Evolutionary conservation across 2,888 invertebrate species (phyloP).

Genomic region (Monopis laevigella): DNA sequence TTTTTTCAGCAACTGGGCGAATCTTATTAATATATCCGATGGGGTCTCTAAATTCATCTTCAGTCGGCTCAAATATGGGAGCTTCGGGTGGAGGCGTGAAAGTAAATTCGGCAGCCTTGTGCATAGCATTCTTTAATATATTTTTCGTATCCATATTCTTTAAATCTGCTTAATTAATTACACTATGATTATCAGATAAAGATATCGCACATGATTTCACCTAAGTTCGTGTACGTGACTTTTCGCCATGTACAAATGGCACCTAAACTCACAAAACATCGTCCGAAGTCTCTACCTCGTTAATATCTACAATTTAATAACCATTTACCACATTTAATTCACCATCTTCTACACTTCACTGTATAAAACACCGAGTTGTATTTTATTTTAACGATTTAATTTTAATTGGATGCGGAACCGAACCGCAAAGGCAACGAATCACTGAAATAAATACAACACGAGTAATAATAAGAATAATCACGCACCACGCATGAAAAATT

Average conservation of each 20-base stretch:
- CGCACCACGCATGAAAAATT: constrained; percentile 4
- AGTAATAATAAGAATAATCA: too few species aligned
- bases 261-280: constrained; percentile 29
- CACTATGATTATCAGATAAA: constrained; percentile 1
- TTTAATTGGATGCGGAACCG: constrained; percentile 2
- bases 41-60: constrained; percentile 78
- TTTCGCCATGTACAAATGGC: constrained; percentile 63
- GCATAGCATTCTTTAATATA: constrained; percentile 64
- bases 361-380: too few species aligned
- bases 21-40: constrained; percentile 79
- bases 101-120: constrained; percentile 58
- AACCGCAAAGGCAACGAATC: background rate
- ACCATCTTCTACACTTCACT: too few species aligned
- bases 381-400: background rate
- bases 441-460: too few species aligned
- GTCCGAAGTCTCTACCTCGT: too few species aligned
- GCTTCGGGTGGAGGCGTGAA: constrained; percentile 70
- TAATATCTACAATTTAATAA: too few species aligned
- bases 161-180: too few species aligned
- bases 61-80: constrained; percentile 75
- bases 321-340: too few species aligned
- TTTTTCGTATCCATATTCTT: constrained; percentile 62
- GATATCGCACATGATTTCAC: constrained; percentile 1
- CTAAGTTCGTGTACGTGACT: constrained; percentile 56
- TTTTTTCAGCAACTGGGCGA: constrained; percentile 74